These are phyloP conservation scores for Esox niger DNA, from an alignment of 2,113 vertebrate genomes.

Conservation along the genomic window DNA sequence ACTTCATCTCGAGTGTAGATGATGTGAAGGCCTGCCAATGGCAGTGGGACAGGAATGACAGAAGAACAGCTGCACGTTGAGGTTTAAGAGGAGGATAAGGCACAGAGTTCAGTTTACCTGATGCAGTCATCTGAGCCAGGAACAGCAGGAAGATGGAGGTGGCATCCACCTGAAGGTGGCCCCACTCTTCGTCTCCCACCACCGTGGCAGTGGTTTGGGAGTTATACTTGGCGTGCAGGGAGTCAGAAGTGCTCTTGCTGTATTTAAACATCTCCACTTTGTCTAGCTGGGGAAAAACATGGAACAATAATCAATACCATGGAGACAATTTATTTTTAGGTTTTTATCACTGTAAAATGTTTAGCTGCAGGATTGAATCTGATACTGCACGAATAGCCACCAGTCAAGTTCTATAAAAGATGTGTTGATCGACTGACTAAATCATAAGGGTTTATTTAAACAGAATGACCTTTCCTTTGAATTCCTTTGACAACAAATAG, in stretches of 20 bases:
- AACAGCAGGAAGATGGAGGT: conserved; percentile 84
- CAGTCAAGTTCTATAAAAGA: no score
- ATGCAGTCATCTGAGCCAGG: conserved; percentile 87
- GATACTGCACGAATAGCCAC: no score
- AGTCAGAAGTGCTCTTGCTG: conserved; percentile 79
- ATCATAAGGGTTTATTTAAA: no score
- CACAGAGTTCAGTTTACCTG: conserved; percentile 56
- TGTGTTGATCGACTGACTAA: not conserved
- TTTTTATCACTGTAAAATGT: not conserved
- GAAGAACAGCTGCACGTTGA: not conserved
- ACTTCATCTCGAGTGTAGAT: conserved; percentile 86
- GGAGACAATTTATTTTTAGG: not conserved
- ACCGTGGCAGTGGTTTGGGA: conserved; percentile 79
- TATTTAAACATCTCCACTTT: conserved; percentile 89
- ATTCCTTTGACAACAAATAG: no score
- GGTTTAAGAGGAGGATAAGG: not conserved
- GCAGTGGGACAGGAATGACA: not conserved
- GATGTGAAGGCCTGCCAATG: conserved; percentile 79
- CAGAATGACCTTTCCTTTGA: no score
- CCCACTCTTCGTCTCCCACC: conserved; percentile 84
- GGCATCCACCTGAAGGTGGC: conserved; percentile 86
- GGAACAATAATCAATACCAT: not conserved
- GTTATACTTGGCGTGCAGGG: conserved; percentile 86
- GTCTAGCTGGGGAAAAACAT: conserved; percentile 66
- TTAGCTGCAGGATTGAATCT: not conserved